Evolutionary conservation across 2,113 vertebrate genomes (phyloP).

Genomic region (Murina feae): DNA sequence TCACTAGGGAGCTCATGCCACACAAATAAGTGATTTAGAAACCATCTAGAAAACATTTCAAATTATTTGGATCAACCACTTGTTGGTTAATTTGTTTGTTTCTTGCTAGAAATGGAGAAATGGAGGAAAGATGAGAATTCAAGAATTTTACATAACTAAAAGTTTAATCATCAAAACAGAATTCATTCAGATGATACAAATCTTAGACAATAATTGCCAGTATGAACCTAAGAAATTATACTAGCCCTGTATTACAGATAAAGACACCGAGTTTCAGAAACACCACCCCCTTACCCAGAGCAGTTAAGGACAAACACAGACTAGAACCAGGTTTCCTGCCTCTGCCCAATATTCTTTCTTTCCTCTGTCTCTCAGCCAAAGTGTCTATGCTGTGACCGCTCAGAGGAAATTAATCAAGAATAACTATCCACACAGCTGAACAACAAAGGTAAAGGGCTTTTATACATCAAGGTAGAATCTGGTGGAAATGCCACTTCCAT

Average conservation of each 20-base stretch:
- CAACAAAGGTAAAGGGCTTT: slow-evolving; percentile 33
- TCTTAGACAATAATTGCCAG: background rate
- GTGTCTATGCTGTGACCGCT: background rate
- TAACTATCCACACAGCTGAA: background rate
- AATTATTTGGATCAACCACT: background rate
- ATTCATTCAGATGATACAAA: background rate
- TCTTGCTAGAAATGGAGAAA: background rate
- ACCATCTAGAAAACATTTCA: background rate
- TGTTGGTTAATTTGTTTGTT: background rate
- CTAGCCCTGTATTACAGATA: background rate
- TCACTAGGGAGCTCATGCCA: background rate
- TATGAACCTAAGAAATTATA: background rate
- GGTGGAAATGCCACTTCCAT: background rate
- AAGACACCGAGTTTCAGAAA: background rate
- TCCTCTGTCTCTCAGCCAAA: background rate
- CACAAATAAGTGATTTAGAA: background rate
- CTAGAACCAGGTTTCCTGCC: background rate
- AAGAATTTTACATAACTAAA: background rate
- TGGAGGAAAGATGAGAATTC: background rate
- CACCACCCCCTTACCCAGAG: background rate
- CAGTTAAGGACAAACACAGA: background rate
- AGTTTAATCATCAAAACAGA: background rate
- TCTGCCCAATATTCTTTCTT: background rate
- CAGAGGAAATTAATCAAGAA: background rate
- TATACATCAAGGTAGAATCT: slow-evolving; percentile 11